Percentiles rank a stretch among this genome's conserved stretches.
Evolutionary conservation across 2,797 vertebrate species (phyloP).

Genomic region (Sebastes alutus): DNA sequence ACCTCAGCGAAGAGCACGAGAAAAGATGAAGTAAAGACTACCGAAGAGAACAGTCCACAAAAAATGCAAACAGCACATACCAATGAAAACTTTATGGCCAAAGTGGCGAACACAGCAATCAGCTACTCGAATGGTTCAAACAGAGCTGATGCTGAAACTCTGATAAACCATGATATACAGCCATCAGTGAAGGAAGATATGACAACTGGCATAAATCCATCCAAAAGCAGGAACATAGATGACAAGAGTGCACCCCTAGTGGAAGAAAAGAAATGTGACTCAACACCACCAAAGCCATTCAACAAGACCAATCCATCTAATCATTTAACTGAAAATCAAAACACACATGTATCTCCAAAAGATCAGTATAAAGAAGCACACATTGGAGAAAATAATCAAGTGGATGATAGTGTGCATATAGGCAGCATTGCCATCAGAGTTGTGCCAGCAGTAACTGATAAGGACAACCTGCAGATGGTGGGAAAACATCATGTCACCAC

Average conservation of each 20-base stretch:
- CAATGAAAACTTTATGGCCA: background rate
- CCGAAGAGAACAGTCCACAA: conserved; percentile 5
- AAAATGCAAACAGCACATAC: conserved; percentile 1
- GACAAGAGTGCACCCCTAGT: background rate
- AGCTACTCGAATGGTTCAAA: background rate
- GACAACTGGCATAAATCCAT: conserved; percentile 11
- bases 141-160: conserved; percentile 1
- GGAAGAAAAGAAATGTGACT: conserved; percentile 31
- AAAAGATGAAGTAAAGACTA: conserved; percentile 22
- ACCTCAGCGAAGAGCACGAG: background rate
- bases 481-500: conserved; percentile 13
- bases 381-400: conserved; percentile 12
- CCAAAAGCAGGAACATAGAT: conserved; percentile 14
- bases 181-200: conserved; percentile 27
- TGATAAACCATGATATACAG: conserved; percentile 10
- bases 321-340: conserved; percentile 18
- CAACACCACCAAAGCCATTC: background rate
- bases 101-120: background rate
- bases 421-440: conserved; percentile 68
- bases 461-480: conserved; percentile 5
- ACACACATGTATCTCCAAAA: background rate
- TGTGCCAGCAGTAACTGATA: conserved; percentile 35
- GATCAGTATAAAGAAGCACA: conserved; percentile 1
- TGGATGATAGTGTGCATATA: conserved; percentile 52
- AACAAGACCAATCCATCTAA: conserved; percentile 10